Percentiles rank a stretch among this genome's conserved stretches.
Evolutionary conservation across 2,113 vertebrate genomes (phyloP).

Genomic region (Scytalopus superciliaris): DNA sequence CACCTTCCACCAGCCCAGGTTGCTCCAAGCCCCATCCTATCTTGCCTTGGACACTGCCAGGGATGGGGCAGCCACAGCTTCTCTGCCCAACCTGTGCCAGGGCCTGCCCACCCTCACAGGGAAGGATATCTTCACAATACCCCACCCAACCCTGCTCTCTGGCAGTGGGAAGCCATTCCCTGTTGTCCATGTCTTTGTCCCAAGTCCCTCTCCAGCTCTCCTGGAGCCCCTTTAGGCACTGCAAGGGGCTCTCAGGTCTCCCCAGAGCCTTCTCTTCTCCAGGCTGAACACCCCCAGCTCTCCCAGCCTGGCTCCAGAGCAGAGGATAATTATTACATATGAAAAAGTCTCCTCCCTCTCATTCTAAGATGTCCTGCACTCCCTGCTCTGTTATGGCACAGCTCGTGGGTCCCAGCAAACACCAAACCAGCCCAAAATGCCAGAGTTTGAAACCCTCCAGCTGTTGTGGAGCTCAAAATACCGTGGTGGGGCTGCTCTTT

Average conservation of each 20-base stretch:
- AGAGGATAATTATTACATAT: neutral
- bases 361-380: accelerated
- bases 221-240: neutral
- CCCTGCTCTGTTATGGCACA: neutral
- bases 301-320: neutral
- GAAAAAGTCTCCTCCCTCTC: neutral
- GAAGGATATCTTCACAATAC: neutral
- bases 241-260: neutral
- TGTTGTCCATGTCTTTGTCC: neutral
- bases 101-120: neutral
- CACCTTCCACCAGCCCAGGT: neutral
- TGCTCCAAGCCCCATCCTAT: neutral
- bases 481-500: neutral
- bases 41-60: neutral
- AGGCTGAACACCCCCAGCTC: neutral
- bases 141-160: neutral
- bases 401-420: neutral
- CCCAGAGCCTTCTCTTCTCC: neutral
- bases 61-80: neutral
- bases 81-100: neutral
- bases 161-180: neutral
- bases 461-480: accelerated
- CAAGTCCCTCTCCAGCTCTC: neutral
- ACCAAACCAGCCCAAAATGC: neutral
- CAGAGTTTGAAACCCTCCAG: neutral